A percentile compares a stretch with the other conserved stretches of the same genome.
These are phyloP conservation scores for Plotosus lineatus DNA, from an alignment of 2,113 vertebrate species.

Conservation along the genomic window DNA sequence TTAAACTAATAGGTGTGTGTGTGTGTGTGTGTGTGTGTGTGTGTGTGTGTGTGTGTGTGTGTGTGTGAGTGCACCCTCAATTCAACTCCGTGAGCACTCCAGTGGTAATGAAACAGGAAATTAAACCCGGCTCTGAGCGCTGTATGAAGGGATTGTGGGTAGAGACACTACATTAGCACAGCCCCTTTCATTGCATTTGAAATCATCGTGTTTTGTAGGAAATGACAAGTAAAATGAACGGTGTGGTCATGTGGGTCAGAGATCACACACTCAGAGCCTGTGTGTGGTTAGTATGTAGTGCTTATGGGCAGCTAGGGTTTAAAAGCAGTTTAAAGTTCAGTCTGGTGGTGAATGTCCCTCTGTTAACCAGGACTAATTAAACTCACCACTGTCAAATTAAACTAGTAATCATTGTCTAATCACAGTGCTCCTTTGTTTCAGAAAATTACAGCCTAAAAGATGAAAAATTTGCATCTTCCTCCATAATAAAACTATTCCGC, in stretches of 20 bases:
- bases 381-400: neutral
- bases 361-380: neutral
- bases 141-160: neutral
- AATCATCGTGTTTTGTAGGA: neutral
- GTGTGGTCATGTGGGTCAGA: neutral
- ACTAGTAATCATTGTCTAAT: neutral
- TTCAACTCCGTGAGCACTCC: constrained; percentile 3
- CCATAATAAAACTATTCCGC: too few relatives aligned
- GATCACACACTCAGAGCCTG: neutral
- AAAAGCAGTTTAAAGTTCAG: neutral
- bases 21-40: constrained; percentile 1
- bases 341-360: neutral
- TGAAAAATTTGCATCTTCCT: too few relatives aligned
- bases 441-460: too few relatives aligned
- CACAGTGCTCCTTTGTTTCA: too few relatives aligned
- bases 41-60: neutral
- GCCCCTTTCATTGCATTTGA: neutral
- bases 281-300: constrained; percentile 14
- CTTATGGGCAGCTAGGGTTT: neutral
- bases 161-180: too few relatives aligned
- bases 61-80: neutral
- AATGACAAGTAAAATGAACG: neutral
- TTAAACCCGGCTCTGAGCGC: neutral
- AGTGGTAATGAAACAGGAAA: constrained; percentile 6
- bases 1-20: constrained; percentile 3